A percentile compares a stretch with the other conserved stretches of the same genome.
Evolutionary conservation across 2,888 invertebrate genomes (phyloP).

Genomic region (Drosophila hawaiiensis): DNA sequence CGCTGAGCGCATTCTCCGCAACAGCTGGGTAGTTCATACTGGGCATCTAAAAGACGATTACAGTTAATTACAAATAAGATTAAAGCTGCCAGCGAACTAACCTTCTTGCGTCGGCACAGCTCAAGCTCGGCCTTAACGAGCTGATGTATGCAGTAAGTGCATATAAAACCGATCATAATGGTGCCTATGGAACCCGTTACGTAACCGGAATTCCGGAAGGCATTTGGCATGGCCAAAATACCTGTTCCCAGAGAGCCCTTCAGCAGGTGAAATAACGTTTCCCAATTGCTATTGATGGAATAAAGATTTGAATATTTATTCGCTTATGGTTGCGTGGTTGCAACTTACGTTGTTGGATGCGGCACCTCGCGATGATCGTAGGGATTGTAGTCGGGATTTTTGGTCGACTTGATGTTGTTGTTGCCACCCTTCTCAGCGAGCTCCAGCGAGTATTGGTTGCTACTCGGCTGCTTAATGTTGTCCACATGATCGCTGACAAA

Average conservation of each 20-base stretch:
- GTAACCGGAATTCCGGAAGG: slow-evolving; percentile 88
- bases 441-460: slow-evolving; percentile 81
- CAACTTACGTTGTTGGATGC: slow-evolving; percentile 90
- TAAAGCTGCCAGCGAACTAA: slow-evolving; percentile 23
- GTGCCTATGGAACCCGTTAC: slow-evolving; percentile 92
- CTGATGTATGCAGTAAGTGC: slow-evolving; percentile 97
- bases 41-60: slow-evolving; percentile 83
- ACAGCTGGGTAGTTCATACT: slow-evolving; percentile 93
- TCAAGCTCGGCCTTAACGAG: slow-evolving; percentile 88
- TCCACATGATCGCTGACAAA: slow-evolving; percentile 83
- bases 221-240: slow-evolving; percentile 93
- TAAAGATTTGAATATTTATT: not conserved
- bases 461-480: slow-evolving; percentile 61
- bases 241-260: slow-evolving; percentile 98
- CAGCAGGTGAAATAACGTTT: slow-evolving; percentile 94
- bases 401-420: slow-evolving; percentile 58
- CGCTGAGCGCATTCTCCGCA: slow-evolving; percentile 91
- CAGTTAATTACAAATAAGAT: not conserved
- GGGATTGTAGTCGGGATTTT: slow-evolving; percentile 88
- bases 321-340: not conserved
- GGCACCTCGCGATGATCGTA: slow-evolving; percentile 89
- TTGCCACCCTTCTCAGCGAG: slow-evolving; percentile 82
- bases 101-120: slow-evolving; percentile 87
- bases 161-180: slow-evolving; percentile 93
- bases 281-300: slow-evolving; percentile 88